These are phyloP conservation scores for Yponomeuta cagnagella DNA, from an alignment of 2,888 invertebrate genomes.

Conservation along the genomic window DNA sequence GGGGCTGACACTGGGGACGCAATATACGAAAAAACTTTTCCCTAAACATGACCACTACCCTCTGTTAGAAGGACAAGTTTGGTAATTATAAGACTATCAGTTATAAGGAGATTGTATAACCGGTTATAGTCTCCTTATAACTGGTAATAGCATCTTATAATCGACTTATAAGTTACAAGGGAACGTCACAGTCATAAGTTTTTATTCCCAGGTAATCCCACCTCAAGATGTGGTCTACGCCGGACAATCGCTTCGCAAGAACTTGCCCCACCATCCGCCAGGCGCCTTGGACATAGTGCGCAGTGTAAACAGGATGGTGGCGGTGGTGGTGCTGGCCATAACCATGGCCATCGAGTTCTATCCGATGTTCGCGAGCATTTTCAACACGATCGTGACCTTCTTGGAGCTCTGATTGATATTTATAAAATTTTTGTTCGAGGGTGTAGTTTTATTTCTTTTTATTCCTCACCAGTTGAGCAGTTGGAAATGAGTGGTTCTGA, in stretches of 20 bases:
- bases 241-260: slow-evolving; percentile 47
- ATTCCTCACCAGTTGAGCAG: too few species aligned
- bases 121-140: too few species aligned
- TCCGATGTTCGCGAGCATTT: slow-evolving; percentile 37
- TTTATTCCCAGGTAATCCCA: slow-evolving; percentile 47
- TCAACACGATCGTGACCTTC: slow-evolving; percentile 16
- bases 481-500: too few species aligned
- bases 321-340: slow-evolving; percentile 38
- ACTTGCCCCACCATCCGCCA: slow-evolving; percentile 27
- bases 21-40: too few species aligned
- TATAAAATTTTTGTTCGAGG: background rate
- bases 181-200: too few species aligned
- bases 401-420: background rate
- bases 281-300: slow-evolving; percentile 40
- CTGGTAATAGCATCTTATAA: too few species aligned
- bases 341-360: slow-evolving; percentile 48
- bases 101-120: too few species aligned
- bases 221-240: slow-evolving; percentile 38
- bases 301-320: slow-evolving; percentile 40
- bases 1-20: too few species aligned
- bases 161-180: too few species aligned
- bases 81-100: too few species aligned
- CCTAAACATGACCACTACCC: too few species aligned
- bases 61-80: too few species aligned
- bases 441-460: background rate